Conservation (phyloP, 2,888 invertebrate genomes). For the Neoitamus cyanurus region DNA sequence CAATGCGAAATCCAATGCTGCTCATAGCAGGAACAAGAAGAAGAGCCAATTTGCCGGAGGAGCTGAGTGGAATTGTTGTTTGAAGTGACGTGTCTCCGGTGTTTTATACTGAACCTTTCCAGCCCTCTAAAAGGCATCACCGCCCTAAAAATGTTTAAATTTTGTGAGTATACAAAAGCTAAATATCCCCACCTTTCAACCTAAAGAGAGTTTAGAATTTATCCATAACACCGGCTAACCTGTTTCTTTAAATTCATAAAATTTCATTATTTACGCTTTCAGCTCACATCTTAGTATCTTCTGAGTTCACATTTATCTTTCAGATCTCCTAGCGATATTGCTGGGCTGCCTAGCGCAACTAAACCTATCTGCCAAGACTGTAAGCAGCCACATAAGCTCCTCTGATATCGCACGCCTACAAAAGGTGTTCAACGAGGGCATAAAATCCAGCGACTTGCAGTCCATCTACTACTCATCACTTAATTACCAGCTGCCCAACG, state of each 20-base stretch:
- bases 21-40: not conserved
- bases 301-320: not conserved
- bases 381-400: slow-evolving; percentile 61
- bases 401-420: slow-evolving; percentile 63
- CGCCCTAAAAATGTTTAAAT: slow-evolving; percentile 9
- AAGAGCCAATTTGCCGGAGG: not conserved
- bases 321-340: slow-evolving; percentile 21
- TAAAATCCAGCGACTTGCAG: slow-evolving; percentile 72
- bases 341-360: not conserved
- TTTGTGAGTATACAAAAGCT: not conserved
- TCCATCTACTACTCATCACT: slow-evolving; percentile 78
- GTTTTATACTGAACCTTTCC: not conserved
- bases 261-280: not conserved
- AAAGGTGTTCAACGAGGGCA: slow-evolving; percentile 65
- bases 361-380: slow-evolving; percentile 57
- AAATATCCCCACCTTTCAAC: not conserved
- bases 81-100: slow-evolving; percentile 44
- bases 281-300: not conserved
- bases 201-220: not conserved
- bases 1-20: not conserved
- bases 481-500: slow-evolving; percentile 76
- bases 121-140: not conserved
- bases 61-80: not conserved
- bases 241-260: not conserved
- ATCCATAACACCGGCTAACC: not conserved